A percentile compares a stretch with the other conserved stretches of the same genome.
These are phyloP conservation scores for Campoletis raptor DNA, from an alignment of 2,888 invertebrate genomes.

Conservation along the genomic window DNA sequence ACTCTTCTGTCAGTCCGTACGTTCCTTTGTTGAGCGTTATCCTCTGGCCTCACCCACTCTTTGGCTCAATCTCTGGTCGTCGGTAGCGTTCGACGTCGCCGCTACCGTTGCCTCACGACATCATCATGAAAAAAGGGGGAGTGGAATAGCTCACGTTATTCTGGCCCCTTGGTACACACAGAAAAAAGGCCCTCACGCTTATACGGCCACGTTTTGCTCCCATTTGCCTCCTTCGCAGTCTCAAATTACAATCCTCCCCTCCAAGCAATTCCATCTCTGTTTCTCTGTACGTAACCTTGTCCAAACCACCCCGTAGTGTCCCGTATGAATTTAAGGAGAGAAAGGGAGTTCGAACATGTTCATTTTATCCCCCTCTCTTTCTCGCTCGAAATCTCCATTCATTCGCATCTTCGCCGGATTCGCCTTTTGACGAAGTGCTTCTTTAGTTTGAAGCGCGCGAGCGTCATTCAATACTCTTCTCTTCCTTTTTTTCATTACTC, in stretches of 20 bases:
- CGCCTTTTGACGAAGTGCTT: slow-evolving; percentile 83
- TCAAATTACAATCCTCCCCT: slow-evolving; percentile 73
- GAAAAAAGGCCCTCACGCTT: slow-evolving; percentile 64
- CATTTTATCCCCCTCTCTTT: slow-evolving; percentile 45
- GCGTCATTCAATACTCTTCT: slow-evolving; percentile 65
- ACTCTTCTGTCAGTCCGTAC: slow-evolving; percentile 74
- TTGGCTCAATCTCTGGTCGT: slow-evolving; percentile 68
- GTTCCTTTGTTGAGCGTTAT: slow-evolving; percentile 77
- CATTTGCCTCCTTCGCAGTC: slow-evolving; percentile 76
- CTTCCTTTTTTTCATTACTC: background rate
- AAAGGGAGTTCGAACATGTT: slow-evolving; percentile 5
- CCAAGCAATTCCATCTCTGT: slow-evolving; percentile 30
- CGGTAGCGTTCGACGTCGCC: slow-evolving; percentile 50
- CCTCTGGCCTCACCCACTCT: slow-evolving; percentile 77
- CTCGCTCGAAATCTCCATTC: slow-evolving; percentile 63
- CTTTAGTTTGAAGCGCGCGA: slow-evolving; percentile 77
- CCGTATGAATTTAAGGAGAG: slow-evolving; percentile 7
- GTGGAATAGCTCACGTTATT: slow-evolving; percentile 8
- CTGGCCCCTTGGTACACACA: slow-evolving; percentile 13
- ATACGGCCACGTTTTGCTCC: slow-evolving; percentile 70
- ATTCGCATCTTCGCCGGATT: slow-evolving; percentile 74
- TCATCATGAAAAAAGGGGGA: background rate
- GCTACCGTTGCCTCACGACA: slow-evolving; percentile 29
- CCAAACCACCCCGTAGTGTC: slow-evolving; percentile 36
- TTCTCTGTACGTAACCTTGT: slow-evolving; percentile 12